Base-by-base conservation (phyloP, 2,113 vertebrate species). In the Callithrix jacchus region DNA sequence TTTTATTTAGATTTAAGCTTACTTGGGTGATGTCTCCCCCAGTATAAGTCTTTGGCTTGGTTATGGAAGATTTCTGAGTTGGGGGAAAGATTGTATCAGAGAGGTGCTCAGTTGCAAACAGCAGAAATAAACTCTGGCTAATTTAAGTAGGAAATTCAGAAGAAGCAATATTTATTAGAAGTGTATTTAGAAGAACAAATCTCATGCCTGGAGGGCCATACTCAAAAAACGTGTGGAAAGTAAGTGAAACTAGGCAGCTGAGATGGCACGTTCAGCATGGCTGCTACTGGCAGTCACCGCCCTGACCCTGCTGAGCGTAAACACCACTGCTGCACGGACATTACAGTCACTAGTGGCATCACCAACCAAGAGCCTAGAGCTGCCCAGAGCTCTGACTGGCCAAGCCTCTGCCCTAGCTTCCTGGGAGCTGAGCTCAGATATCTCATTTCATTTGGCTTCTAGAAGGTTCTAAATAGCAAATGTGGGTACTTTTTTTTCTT, bases 1-100 rank as follows among this genome's bases (percentile, higher is more conserved):
- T 85, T 96, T 68, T 71, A 37, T 91, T 74, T 94, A 74, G 23
- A 82, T 58, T 70, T 90, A 42, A n/a, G 23, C 73, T 96, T 95
- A 94, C 4, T 9, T 91, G 47, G 10, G 21, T 88, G 47, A 64
- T 5, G 6, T 89, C 6, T 89, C 17, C 35, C 16, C 18, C 21
- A 61, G 21, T 17, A 64, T 42, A 81, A 79, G 86, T 86, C 8
- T 87, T 32, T 89, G 52, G 5, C 2, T 27, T 91, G 12, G 4
- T 21, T 3, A 4, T 23, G n/a, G 11, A 85, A n/a, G 40, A 74
- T 71, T 74, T 88, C 54, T 54, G 49, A 87, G 14, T 91, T 58
- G 89, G 54, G 18, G 66, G 25, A 2, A 91, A 93, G 52, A 45
- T 58, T 81, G 1, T 52, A 35, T 76, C 13, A 68, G 40, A 5